phyloP scores from a whole-genome alignment of 1,140 invertebrate genomes.

The Ceratosolen fusciceps region DNA sequence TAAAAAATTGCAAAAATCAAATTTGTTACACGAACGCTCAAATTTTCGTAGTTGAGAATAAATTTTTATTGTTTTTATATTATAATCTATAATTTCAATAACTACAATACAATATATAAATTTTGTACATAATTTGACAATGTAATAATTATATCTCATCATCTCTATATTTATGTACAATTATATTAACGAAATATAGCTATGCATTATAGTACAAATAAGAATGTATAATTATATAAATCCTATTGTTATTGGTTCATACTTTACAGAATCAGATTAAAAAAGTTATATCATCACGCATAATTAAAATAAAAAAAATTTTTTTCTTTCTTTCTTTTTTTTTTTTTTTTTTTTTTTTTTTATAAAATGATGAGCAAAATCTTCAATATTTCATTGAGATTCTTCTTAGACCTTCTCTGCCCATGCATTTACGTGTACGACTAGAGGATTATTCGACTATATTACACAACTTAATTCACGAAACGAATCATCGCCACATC shows the following conservation, averaged over 20 bases:
- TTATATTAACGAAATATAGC: not conserved
- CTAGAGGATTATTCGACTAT: conserved; percentile 51
- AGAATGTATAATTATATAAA: conserved; percentile 18
- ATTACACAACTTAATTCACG: conserved; percentile 31
- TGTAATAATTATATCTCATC: not conserved
- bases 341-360: conserved; percentile 3
- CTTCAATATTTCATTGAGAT: conserved; percentile 28
- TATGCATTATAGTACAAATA: conserved; percentile 12
- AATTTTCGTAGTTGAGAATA: not conserved
- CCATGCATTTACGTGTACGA: conserved; percentile 42
- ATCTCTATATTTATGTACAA: not conserved
- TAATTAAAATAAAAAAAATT: not conserved
- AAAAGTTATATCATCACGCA: conserved; percentile 27
- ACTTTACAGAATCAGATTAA: conserved; percentile 5
- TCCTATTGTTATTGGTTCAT: not conserved
- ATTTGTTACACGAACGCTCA: too few species aligned
- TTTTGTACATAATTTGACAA: conserved; percentile 24
- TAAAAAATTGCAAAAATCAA: too few species aligned
- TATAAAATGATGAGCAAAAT: conserved; percentile 6
- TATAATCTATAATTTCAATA: not conserved
- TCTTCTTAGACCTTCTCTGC: conserved; percentile 10
- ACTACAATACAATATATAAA: not conserved
- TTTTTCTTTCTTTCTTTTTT: conserved; percentile 1
- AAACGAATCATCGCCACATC: not conserved
- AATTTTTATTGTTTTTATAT: not conserved